A percentile compares a stretch with the other conserved stretches of the same genome.
These are phyloP conservation scores for Mus caroli DNA, from an alignment of 2,797 vertebrate genomes.

Conservation along the genomic window DNA sequence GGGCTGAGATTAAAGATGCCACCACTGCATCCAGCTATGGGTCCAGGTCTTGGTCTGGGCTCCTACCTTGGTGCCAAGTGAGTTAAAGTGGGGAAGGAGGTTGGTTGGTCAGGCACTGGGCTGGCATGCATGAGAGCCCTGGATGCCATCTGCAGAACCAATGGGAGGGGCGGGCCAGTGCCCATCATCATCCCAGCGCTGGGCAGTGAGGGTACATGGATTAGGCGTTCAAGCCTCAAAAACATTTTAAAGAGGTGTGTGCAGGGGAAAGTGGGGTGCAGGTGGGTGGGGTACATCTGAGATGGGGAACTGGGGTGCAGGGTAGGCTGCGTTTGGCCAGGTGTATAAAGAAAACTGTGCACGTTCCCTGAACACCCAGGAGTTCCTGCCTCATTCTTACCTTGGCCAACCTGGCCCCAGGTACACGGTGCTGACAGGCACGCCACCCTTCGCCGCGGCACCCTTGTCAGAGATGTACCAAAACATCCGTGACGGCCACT, in stretches of 20 bases:
- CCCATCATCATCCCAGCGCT: not conserved
- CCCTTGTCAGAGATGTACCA: constrained; percentile 80
- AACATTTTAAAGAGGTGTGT: not conserved
- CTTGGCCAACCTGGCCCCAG: constrained; percentile 58
- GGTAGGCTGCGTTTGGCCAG: too few species aligned
- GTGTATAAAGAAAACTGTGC: not conserved
- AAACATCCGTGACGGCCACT: constrained; percentile 63
- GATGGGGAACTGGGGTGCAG: rapidly evolving
- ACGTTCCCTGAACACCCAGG: too few species aligned
- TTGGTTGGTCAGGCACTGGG: too few species aligned
- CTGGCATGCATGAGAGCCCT: not conserved
- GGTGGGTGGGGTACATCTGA: not conserved
- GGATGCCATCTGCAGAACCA: too few species aligned
- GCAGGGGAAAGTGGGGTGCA: not conserved
- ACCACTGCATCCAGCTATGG: too few species aligned
- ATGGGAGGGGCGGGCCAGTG: not conserved
- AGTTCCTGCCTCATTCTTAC: not conserved
- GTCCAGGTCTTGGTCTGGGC: not conserved
- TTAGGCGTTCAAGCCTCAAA: too few species aligned
- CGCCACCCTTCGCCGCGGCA: constrained; percentile 72
- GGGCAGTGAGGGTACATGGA: too few species aligned
- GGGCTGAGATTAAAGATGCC: not conserved
- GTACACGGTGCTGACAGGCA: constrained; percentile 80
- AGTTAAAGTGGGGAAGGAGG: not conserved
- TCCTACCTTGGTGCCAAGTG: not conserved